phyloP scores from a whole-genome alignment of 2,113 vertebrate genomes.

The Atrichornis clamosus region DNA sequence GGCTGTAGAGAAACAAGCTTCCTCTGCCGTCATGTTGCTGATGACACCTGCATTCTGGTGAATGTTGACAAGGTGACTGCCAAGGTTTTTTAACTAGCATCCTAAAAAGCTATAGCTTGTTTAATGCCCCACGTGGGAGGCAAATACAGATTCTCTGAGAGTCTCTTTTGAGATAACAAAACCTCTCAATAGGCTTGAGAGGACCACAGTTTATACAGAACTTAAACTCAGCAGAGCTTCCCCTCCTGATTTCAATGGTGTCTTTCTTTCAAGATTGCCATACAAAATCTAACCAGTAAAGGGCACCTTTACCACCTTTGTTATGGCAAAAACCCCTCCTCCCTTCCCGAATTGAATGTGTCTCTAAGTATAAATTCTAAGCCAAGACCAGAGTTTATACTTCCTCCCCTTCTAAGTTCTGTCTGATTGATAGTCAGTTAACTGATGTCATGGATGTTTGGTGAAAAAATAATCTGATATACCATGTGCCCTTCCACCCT shows the following conservation, averaged over 20 bases:
- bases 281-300: constrained; percentile 42
- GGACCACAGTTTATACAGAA: not conserved
- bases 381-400: constrained; percentile 26
- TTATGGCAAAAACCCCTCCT: constrained; percentile 53
- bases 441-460: constrained; percentile 21
- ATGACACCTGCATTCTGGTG: not conserved
- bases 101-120: not conserved
- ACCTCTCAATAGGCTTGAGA: not conserved
- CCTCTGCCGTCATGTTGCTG: not conserved
- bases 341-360: not conserved
- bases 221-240: constrained; percentile 1
- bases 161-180: not conserved
- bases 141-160: not conserved
- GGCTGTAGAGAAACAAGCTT: not conserved
- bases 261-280: constrained; percentile 59
- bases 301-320: constrained; percentile 41
- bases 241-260: constrained; percentile 66
- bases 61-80: not conserved
- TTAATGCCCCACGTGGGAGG: not conserved
- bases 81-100: not conserved
- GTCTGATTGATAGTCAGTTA: constrained; percentile 5
- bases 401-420: constrained; percentile 33
- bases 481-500: not conserved
- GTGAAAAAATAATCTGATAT: not conserved
- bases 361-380: constrained; percentile 50